phyloP scores from a whole-genome alignment of 2,797 vertebrate species.

The Siniperca undulata region DNA sequence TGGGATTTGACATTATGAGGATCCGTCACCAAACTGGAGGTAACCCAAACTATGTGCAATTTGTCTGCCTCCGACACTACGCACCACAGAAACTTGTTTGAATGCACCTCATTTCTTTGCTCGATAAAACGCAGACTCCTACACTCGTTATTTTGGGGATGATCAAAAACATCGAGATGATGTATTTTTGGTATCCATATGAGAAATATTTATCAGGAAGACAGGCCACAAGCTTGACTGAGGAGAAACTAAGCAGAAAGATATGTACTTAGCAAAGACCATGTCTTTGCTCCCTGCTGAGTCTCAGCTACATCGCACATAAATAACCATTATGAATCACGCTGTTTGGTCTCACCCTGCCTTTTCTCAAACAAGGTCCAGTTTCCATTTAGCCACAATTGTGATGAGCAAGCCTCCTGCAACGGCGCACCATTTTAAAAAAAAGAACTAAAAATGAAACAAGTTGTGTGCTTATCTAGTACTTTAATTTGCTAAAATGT shows the following conservation, averaged over 20 bases:
- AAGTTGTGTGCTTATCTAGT: constrained; percentile 45
- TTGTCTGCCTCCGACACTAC: constrained; percentile 22
- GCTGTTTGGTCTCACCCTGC: constrained; percentile 81
- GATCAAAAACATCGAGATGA: constrained; percentile 71
- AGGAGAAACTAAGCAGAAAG: constrained; percentile 70
- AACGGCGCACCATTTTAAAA: constrained; percentile 43
- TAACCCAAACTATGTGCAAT: constrained; percentile 21
- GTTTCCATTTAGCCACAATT: constrained; percentile 81
- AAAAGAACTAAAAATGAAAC: constrained; percentile 46
- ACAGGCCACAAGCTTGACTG: constrained; percentile 50
- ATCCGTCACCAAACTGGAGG: constrained; percentile 26
- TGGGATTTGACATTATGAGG: constrained; percentile 24
- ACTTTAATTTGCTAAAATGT: constrained; percentile 29
- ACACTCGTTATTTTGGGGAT: constrained; percentile 73
- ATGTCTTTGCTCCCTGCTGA: constrained; percentile 80
- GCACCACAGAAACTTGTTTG: constrained; percentile 48
- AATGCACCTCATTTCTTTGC: constrained; percentile 57
- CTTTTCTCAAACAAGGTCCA: constrained; percentile 81
- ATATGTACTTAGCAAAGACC: constrained; percentile 80
- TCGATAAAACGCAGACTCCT: constrained; percentile 45
- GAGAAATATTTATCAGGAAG: constrained; percentile 66
- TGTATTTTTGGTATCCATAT: constrained; percentile 61
- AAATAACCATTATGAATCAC: constrained; percentile 87
- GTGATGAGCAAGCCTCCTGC: constrained; percentile 63
- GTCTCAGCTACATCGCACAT: constrained; percentile 79